Base-by-base conservation (phyloP, 2,888 invertebrate species). In the Drosophila nr. fundita region DNA sequence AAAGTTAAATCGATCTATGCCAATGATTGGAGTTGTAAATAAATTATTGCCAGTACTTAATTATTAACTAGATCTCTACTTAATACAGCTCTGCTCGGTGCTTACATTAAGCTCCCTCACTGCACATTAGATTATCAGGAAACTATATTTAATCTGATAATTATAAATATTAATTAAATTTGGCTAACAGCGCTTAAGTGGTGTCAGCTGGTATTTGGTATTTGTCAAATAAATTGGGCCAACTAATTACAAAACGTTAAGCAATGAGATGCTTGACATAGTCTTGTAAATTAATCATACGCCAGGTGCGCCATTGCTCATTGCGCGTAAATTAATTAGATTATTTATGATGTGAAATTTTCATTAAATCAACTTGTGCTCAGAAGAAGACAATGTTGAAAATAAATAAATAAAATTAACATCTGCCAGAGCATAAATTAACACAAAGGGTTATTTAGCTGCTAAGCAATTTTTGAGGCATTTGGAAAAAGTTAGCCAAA, bases 311-410 rank as follows among this genome's bases (percentile, higher is more conserved):
- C 52, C 54, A 53, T 21, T 52, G 48, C 18, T 15, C 50, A 48
- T 38, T 61, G 68, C 52, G 74, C 67, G 67, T 54, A 75, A 79
- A 84, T 84, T 85, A 89, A 85, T 85, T 85, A 82, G 79, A 75
- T 84, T 84, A 78, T 88, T 84, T 80, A 76, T 80, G 72, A 78
- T 73, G 83, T 69, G 68, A 69, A 83, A 80, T 85, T 73, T 83
- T 83, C 83, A 88, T 85, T 83, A 85, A 85, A 82, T 68, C 73
- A 77, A 71, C 82, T 75, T 68, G 65, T 67, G 67, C 65, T 62
- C 45, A 59, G 42, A 58, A 34, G 32, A 60, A 74, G 48, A 49
- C 27, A 4, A 2, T 34, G 34, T 34, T 2, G 4, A 2, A 34
- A 34, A 48, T n/a, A 30, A 1, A 29, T 29, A 4, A 13, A 18